A percentile compares a stretch with the other conserved stretches of the same genome.
These are phyloP conservation scores for Synanthedon myopaeformis DNA, from an alignment of 2,888 invertebrate species.

Conservation along the genomic window DNA sequence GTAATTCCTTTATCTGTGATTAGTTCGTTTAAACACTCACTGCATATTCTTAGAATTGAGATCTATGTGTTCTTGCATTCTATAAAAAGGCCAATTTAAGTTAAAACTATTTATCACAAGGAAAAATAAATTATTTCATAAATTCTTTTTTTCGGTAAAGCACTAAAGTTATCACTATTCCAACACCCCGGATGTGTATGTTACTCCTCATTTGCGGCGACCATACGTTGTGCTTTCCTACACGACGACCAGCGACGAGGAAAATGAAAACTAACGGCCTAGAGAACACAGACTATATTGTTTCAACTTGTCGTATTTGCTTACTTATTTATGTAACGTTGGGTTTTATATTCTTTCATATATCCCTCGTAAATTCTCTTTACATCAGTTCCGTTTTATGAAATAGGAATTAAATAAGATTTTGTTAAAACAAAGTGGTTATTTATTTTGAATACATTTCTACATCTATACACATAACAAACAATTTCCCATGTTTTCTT, in stretches of 20 bases:
- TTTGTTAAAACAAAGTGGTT: not conserved
- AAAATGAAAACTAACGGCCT: slow-evolving; percentile 47
- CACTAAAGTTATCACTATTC: slow-evolving; percentile 16
- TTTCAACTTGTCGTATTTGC: slow-evolving; percentile 25
- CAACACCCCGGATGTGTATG: slow-evolving; percentile 18
- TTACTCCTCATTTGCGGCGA: slow-evolving; percentile 51
- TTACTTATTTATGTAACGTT: slow-evolving; percentile 46
- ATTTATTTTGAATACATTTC: too few species aligned
- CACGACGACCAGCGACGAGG: slow-evolving; percentile 28
- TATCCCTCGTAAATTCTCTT: slow-evolving; percentile 31
- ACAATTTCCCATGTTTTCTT: not conserved
- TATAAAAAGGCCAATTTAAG: too few species aligned
- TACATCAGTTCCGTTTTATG: slow-evolving; percentile 2
- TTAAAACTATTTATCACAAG: too few species aligned
- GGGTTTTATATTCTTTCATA: slow-evolving; percentile 32
- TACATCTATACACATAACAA: not conserved
- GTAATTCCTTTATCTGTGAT: too few species aligned
- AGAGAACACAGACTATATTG: slow-evolving; percentile 42
- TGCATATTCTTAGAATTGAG: too few species aligned
- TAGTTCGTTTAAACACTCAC: too few species aligned
- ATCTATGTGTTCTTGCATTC: too few species aligned
- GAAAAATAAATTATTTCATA: too few species aligned
- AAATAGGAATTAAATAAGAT: not conserved
- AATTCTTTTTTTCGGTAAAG: not conserved
- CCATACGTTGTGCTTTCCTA: slow-evolving; percentile 52